Evolutionary conservation across 2,113 vertebrate species (phyloP).

Genomic region (Recurvirostra avosetta): DNA sequence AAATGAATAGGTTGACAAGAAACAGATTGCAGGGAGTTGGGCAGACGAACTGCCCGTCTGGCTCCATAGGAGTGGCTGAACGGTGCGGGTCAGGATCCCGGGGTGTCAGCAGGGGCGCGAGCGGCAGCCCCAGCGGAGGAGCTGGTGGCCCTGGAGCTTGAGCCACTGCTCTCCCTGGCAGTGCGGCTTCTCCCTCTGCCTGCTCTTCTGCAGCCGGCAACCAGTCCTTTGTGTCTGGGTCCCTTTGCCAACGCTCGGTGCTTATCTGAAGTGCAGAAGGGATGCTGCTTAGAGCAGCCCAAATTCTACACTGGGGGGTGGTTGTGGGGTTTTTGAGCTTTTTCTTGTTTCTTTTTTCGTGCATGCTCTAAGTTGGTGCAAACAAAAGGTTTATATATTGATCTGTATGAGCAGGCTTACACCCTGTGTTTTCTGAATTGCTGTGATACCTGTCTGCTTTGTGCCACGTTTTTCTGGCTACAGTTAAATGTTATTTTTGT

Average conservation of each 20-base stretch:
- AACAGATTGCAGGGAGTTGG: background rate
- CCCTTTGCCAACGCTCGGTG: background rate
- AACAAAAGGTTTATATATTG: background rate
- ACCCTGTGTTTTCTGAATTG: background rate
- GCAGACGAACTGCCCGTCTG: background rate
- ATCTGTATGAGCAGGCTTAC: background rate
- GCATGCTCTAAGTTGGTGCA: background rate
- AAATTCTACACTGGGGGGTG: background rate
- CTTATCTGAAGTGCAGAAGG: background rate
- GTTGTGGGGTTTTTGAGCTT: background rate
- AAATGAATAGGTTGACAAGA: slow-evolving; percentile 7
- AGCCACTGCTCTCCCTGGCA: accelerated
- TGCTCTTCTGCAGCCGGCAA: background rate
- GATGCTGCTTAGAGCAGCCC: background rate
- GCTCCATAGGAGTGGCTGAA: background rate
- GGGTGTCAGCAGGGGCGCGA: background rate
- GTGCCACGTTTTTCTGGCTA: background rate
- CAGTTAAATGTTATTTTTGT: background rate
- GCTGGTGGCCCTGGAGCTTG: background rate
- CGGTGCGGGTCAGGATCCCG: background rate
- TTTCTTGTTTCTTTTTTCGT: background rate
- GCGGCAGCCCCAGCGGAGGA: background rate
- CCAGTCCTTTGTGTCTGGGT: background rate
- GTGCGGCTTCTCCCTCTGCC: background rate
- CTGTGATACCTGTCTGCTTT: background rate